phyloP scores from a whole-genome alignment of 2,113 vertebrate species.

The Orycteropus afer region DNA sequence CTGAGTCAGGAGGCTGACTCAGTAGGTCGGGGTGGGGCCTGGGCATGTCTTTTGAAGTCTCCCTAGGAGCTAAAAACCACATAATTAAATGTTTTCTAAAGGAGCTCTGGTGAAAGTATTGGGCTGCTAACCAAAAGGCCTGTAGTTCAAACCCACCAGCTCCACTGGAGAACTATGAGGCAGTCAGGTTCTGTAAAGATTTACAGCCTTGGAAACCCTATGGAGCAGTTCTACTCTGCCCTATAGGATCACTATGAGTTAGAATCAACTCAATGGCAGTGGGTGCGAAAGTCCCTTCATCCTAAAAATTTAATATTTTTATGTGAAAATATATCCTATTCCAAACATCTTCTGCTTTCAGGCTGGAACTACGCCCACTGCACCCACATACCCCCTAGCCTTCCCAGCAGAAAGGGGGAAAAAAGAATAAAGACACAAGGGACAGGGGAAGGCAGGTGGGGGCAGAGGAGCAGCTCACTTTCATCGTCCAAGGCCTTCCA shows the following conservation, averaged over 20 bases:
- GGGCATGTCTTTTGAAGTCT: background rate
- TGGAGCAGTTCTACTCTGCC: too few relatives aligned
- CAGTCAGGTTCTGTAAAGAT: too few relatives aligned
- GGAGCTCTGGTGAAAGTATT: too few relatives aligned
- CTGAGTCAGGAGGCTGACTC: background rate
- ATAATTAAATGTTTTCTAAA: constrained; percentile 14
- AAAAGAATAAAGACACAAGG: background rate
- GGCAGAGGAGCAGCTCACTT: background rate
- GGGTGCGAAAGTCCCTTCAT: background rate
- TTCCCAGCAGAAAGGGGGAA: background rate
- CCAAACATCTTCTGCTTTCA: background rate
- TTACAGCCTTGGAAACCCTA: too few relatives aligned
- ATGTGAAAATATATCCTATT: constrained; percentile 27
- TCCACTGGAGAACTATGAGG: too few relatives aligned
- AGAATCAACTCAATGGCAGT: too few relatives aligned
- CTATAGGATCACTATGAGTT: too few relatives aligned
- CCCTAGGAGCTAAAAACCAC: constrained; percentile 22
- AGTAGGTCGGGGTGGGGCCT: too few relatives aligned
- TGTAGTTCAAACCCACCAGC: too few relatives aligned
- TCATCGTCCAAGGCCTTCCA: background rate
- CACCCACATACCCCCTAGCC: background rate
- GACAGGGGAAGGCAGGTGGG: rapidly evolving
- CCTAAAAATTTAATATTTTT: constrained; percentile 38
- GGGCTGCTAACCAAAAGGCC: too few relatives aligned
- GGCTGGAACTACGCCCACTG: background rate